Evolutionary conservation across 2,113 vertebrate genomes (phyloP).

Genomic region (Pterocles burchelli): DNA sequence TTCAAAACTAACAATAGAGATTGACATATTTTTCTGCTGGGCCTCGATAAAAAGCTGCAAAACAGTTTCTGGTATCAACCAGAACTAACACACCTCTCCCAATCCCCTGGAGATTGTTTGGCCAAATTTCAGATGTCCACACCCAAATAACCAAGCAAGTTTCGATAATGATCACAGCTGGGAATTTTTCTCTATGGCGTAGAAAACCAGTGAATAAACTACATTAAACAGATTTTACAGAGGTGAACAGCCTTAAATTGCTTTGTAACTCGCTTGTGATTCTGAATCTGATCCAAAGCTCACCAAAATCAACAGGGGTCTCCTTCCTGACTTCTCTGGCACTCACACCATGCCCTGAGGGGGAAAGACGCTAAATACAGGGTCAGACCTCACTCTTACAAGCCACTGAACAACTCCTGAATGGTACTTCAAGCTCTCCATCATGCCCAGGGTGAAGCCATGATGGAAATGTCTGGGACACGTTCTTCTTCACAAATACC

Average conservation of each 20-base stretch:
- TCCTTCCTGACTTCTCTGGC: neutral
- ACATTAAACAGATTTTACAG: neutral
- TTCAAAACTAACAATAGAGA: neutral
- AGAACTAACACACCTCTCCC: neutral
- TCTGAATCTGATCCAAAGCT: neutral
- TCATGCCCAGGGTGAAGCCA: neutral
- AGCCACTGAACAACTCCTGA: neutral
- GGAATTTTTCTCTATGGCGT: neutral
- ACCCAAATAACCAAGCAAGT: neutral
- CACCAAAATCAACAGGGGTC: neutral
- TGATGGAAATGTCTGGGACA: neutral
- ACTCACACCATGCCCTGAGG: rapidly evolving
- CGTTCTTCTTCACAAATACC: neutral
- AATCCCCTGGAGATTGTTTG: neutral
- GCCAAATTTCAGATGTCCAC: neutral
- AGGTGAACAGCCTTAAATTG: neutral
- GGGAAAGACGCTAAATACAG: neutral
- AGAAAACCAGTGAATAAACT: neutral
- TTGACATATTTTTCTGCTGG: neutral
- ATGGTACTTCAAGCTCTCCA: neutral
- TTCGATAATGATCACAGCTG: neutral
- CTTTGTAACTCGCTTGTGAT: neutral
- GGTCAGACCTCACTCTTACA: neutral
- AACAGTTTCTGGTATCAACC: neutral
- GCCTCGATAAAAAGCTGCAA: neutral